A percentile compares a stretch with the other conserved stretches of the same genome.
Conservation (phyloP, 2,888 invertebrate genomes). For the Bugula neritina region DNA sequence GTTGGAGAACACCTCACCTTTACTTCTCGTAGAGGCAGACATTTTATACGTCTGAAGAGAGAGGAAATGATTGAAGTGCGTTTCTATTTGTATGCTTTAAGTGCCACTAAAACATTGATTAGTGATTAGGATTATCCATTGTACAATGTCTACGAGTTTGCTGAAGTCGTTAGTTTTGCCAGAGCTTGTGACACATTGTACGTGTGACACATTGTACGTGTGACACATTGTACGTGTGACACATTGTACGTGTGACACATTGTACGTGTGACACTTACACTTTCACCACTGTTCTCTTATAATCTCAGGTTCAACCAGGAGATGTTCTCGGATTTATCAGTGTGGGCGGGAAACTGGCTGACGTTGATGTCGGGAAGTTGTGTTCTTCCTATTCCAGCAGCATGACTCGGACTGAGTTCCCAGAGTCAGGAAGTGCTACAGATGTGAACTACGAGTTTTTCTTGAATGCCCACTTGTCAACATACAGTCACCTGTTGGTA, state of each 20-base stretch:
- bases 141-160: no score
- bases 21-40: neutral
- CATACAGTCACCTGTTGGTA: neutral
- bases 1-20: neutral
- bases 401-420: neutral
- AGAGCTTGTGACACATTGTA: no score
- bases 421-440: neutral
- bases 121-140: no score
- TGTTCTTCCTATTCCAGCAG: neutral
- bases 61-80: neutral
- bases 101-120: neutral
- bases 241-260: no score
- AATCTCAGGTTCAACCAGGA: constrained; percentile 17
- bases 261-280: no score
- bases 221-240: no score
- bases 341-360: neutral
- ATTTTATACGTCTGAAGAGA: neutral
- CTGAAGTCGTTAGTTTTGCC: no score
- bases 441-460: constrained; percentile 1
- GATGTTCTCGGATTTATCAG: constrained; percentile 20
- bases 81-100: neutral
- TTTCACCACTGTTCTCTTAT: no score
- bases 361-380: neutral
- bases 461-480: neutral
- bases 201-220: no score